Percentiles rank a stretch among this genome's conserved stretches.
These are phyloP conservation scores for Dinomys branickii DNA, from an alignment of 2,113 vertebrate genomes.

Conservation along the genomic window DNA sequence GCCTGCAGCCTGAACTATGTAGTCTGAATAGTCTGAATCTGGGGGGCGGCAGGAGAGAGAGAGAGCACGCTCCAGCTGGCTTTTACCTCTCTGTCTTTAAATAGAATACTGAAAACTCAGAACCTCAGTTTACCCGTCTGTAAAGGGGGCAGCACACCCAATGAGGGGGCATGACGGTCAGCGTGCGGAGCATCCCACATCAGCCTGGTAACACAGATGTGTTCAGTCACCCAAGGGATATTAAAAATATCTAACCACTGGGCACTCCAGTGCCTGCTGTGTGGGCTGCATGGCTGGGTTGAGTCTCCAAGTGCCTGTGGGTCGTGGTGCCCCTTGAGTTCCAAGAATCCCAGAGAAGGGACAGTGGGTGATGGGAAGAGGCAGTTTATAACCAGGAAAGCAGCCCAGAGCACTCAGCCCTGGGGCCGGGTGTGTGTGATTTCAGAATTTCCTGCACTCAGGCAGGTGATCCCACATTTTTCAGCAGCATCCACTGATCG, in stretches of 20 bases:
- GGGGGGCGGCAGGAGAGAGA: too few species aligned
- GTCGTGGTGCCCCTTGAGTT: neutral
- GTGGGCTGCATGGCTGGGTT: too few species aligned
- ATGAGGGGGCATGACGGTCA: neutral
- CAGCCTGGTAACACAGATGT: neutral
- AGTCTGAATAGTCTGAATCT: neutral
- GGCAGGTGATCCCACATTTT: neutral
- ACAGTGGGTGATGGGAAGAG: too few species aligned
- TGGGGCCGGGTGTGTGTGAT: neutral
- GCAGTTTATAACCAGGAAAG: neutral
- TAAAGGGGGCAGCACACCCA: neutral
- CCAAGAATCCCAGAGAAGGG: neutral
- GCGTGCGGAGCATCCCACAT: neutral
- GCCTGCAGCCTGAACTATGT: neutral
- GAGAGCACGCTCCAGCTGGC: neutral
- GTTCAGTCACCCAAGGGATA: neutral
- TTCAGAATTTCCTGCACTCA: neutral
- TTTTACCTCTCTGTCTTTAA: neutral
- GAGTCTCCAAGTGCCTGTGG: neutral
- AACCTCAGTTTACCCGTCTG: neutral
- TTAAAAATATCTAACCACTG: neutral
- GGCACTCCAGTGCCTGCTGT: neutral
- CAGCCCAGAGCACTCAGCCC: neutral
- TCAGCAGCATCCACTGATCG: neutral
- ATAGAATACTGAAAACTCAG: too few species aligned